Base-by-base conservation (phyloP, 2,888 invertebrate species). In the Lacanobia wlatinum region DNA sequence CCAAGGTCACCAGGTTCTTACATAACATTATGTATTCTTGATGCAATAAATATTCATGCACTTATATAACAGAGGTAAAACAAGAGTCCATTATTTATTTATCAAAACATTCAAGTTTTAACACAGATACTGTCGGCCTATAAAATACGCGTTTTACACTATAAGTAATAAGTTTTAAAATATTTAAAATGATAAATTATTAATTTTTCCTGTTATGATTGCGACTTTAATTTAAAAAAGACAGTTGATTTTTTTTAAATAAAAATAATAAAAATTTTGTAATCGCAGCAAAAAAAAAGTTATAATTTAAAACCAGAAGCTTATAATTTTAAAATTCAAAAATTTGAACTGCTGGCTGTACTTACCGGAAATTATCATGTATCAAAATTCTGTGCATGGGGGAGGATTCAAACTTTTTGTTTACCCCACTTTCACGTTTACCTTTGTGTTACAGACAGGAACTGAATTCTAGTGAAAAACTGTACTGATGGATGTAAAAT, bases 1-100 rank as follows among this genome's bases (percentile, higher is more conserved):
- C 40, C 70, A 60, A 70, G 74, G 74, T 78, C 78, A 50, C 0
- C 78, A 5, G 10, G 78, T 60, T 70, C 70, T 55, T 38, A 53
- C 28, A 48, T 28, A 48, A 40, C 53, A 60, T 76, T 48, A 59
- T 68, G 46, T 14, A 59, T 77, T 69, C 28, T 53, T 77, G 18
- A 60, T 60, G 53, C 40, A 78, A 55, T 60, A 34, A 34, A 78
- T 74, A 74, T 74, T 55, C 48, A 74, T 70, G n/a, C 21, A 53
- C 3, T 77, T 70, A 48, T 16, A 21, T 52, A 69, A 38, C 14
- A 43, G 6, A 18, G 28, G 1, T 52, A 46, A 34, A 60, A 70
- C 71, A 74, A 70, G 28, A 48, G 12, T n/a, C 40, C 70, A 16
- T 48, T 55, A 60, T 43, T 12, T n/a, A 76, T 53, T 52, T 68